A percentile compares a stretch with the other conserved stretches of the same genome.
Evolutionary conservation across 2,888 invertebrate genomes (phyloP).

Genomic region (Xanthostigma xanthostigma): DNA sequence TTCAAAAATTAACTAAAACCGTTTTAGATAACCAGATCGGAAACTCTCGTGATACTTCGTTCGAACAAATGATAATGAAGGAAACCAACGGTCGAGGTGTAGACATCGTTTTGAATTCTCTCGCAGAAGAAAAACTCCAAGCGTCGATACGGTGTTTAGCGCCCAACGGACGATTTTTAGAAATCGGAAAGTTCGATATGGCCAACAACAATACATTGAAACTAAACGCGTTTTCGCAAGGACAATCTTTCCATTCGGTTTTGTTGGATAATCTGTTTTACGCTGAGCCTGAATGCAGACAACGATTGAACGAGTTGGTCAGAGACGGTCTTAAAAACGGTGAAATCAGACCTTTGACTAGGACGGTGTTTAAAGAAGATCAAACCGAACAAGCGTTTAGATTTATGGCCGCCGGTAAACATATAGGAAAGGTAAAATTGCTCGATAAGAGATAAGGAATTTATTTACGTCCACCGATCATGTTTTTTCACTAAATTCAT

Average conservation of each 20-base stretch:
- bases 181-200: constrained; percentile 78
- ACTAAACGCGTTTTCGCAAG: constrained; percentile 53
- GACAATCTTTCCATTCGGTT: constrained; percentile 62
- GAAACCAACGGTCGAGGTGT: constrained; percentile 79
- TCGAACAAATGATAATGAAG: constrained; percentile 69
- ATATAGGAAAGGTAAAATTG: constrained; percentile 52
- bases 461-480: no score
- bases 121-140: constrained; percentile 80
- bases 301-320: constrained; percentile 35
- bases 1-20: no score
- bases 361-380: constrained; percentile 44
- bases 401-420: constrained; percentile 51
- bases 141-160: constrained; percentile 49
- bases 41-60: constrained; percentile 72
- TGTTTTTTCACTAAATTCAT: no score
- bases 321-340: constrained; percentile 43
- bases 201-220: constrained; percentile 45
- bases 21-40: constrained; percentile 52
- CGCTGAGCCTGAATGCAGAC: constrained; percentile 32
- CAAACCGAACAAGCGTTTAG: constrained; percentile 60
- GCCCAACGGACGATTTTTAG: constrained; percentile 53
- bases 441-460: no score
- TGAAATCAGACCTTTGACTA: constrained; percentile 50
- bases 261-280: constrained; percentile 55
- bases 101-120: constrained; percentile 78